Percentiles rank a stretch among this genome's conserved stretches.
phyloP scores from a whole-genome alignment of 2,113 vertebrate genomes.

The Ceyx melanurus region DNA sequence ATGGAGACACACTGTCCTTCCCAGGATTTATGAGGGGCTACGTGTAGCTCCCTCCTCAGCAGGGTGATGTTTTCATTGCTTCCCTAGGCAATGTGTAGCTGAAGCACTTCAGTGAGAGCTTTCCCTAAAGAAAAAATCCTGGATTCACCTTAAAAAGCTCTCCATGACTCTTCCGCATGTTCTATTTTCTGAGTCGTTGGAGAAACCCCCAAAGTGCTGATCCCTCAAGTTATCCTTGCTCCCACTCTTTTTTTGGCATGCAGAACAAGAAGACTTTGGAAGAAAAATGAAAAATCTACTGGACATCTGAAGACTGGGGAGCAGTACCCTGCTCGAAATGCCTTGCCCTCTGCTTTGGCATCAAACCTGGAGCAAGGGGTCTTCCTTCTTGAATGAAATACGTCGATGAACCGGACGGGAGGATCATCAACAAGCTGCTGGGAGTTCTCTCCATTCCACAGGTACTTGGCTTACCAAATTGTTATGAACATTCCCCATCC shows the following conservation, averaged over 20 bases:
- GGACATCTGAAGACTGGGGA: not conserved
- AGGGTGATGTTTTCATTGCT: not conserved
- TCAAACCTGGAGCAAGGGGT: not conserved
- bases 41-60: not conserved
- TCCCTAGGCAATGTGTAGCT: fast-evolving
- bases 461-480: slow-evolving; percentile 57
- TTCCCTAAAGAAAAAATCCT: not conserved
- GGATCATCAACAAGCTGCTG: not conserved
- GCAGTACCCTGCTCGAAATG: not conserved
- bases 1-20: fast-evolving
- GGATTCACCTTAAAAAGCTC: not conserved
- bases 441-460: slow-evolving; percentile 25
- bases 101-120: not conserved
- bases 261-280: not conserved
- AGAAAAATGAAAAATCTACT: not conserved
- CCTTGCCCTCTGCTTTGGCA: not conserved
- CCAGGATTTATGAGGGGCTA: fast-evolving
- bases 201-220: not conserved
- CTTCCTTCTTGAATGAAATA: not conserved
- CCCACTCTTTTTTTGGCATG: not conserved
- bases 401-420: not conserved
- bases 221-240: not conserved
- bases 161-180: not conserved
- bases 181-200: not conserved
- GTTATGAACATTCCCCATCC: slow-evolving; percentile 44